Base-by-base conservation (phyloP, 92 coral and sea anemone genomes). In the Phymanthus crucifer region DNA sequence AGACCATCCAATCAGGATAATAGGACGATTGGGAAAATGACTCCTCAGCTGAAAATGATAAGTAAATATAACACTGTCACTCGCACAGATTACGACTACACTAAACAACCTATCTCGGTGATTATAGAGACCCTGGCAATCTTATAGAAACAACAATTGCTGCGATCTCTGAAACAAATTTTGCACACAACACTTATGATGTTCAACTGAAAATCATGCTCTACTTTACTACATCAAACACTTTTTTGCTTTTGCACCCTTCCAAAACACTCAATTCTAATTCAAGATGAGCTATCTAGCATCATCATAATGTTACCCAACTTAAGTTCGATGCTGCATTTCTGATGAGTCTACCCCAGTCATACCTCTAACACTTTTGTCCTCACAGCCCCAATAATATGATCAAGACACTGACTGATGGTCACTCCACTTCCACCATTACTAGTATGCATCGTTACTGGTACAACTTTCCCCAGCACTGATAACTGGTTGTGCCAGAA, bases 401-500 rank as follows among this genome's bases (percentile, higher is more conserved):
- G 99, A 76, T 96, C 99, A 74, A 96, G 87, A 74, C 99, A 96
- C 89, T 96, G 99, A 71, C 92, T 90, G 70, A 96, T 89, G 27
- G 99, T 89, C 37, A 96, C 99, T 0, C 99, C 99, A 73, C 99
- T 91, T 12, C 98, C 99, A 13, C 99, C 95, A 80, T 96, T 96
- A 69, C 99, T 96, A n/a, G 97, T 92, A 71, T 96, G 99, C 99
- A 96, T 93, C 1, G 99, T 96, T 19, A 96, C 99, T 13, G 99
- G 99, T 31, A 96, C 97, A 27, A 96, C 99, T 79, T 96, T 96
- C 64, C 99, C 99, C 19, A 96, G 89, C 64, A 89, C 93, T 36
- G 99, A 96, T 76, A 96, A 90, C 75, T 96, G 99, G 87, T 93
- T 92, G 83, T 96, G 99, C 99, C 99, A 96, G 91, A 96, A 96